Conservation (phyloP, 2,888 invertebrate genomes). For the Deilephila elpenor region DNA sequence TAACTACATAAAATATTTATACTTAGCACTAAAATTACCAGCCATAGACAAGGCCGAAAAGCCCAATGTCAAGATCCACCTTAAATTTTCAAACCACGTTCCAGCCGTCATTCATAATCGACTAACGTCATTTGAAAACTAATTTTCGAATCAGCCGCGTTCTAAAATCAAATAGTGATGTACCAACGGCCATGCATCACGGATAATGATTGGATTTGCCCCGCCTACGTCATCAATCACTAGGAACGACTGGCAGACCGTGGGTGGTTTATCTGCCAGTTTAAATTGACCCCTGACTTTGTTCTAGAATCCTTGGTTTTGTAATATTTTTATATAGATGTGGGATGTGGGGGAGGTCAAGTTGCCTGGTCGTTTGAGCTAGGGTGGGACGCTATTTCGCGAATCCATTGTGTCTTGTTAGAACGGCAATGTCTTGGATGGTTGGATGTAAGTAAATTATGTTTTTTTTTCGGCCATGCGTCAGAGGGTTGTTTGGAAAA, state of each 20-base stretch:
- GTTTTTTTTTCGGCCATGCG: conserved; percentile 58
- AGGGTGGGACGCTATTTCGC: conserved; percentile 72
- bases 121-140: conserved; percentile 16
- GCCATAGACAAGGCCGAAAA: neutral
- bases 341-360: conserved; percentile 49
- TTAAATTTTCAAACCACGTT: conserved; percentile 14
- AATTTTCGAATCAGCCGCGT: conserved; percentile 36
- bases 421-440: conserved; percentile 79
- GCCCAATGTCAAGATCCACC: neutral
- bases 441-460: conserved; percentile 81
- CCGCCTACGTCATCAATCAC: conserved; percentile 84
- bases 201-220: conserved; percentile 84
- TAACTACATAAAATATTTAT: no score
- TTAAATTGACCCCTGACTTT: conserved; percentile 60
- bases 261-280: conserved; percentile 60
- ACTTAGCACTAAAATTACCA: no score
- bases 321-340: conserved; percentile 9
- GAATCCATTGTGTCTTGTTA: conserved; percentile 83
- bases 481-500: conserved; percentile 18
- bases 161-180: conserved; percentile 72
- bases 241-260: conserved; percentile 70
- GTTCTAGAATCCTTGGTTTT: neutral
- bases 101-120: conserved; percentile 30
- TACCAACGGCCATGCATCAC: conserved; percentile 81
- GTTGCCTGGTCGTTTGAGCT: conserved; percentile 51